Percentiles rank a stretch among this genome's conserved stretches.
Evolutionary conservation across 92 coral and sea anemone species (phyloP).

Genomic region (Palythoa grandis): DNA sequence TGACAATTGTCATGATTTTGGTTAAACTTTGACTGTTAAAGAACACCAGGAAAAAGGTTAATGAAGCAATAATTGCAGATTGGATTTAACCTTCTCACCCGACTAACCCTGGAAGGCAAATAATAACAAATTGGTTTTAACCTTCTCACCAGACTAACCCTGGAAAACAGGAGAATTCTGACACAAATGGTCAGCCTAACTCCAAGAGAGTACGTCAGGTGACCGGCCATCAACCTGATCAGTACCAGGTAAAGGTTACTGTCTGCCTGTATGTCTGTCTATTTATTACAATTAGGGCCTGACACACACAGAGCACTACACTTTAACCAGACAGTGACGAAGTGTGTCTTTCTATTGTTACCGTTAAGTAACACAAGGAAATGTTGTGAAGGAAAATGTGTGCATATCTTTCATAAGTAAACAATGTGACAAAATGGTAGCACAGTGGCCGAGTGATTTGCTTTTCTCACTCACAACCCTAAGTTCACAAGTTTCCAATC

Average conservation of each 20-base stretch:
- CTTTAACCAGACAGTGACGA: too few species aligned
- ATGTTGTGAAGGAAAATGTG: too few species aligned
- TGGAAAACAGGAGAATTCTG: slow-evolving; percentile 96
- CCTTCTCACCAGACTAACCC: slow-evolving; percentile 80
- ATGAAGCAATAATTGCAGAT: not conserved
- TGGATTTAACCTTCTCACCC: not conserved
- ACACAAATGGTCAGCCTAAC: slow-evolving; percentile 88
- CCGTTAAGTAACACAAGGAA: too few species aligned
- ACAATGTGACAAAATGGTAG: too few species aligned
- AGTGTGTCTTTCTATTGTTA: too few species aligned
- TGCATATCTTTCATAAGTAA: too few species aligned
- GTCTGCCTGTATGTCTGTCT: slow-evolving; percentile 35
- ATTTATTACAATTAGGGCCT: too few species aligned
- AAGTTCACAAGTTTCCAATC: too few species aligned
- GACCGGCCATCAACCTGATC: slow-evolving; percentile 90
- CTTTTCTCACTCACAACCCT: too few species aligned
- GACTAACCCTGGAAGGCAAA: too few species aligned
- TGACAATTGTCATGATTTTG: not conserved
- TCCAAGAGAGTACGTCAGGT: slow-evolving; percentile 87
- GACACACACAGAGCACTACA: too few species aligned
- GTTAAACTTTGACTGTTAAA: not conserved
- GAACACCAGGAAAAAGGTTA: not conserved
- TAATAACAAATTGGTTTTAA: slow-evolving; percentile 32
- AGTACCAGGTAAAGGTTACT: slow-evolving; percentile 81
- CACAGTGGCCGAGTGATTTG: too few species aligned